phyloP scores from a whole-genome alignment of 2,797 vertebrate species.

The Lepus townsendii region DNA sequence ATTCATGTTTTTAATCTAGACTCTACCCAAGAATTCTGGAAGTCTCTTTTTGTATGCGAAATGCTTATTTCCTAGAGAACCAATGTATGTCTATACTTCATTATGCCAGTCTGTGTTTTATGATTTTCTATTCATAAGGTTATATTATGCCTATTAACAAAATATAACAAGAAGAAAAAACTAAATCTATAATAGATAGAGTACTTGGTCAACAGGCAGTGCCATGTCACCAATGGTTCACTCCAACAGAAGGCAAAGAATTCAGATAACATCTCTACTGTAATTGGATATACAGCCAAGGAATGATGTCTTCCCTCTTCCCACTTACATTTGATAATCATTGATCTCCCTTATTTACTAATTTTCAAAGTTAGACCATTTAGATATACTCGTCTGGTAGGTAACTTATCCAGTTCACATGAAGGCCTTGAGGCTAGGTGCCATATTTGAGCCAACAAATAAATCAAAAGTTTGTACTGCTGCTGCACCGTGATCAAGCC shows the following conservation, averaged over 20 bases:
- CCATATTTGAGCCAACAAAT: constrained; percentile 8
- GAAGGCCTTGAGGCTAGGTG: neutral
- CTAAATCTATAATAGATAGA: neutral
- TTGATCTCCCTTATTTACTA: constrained; percentile 8
- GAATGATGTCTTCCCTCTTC: neutral
- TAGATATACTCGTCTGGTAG: neutral
- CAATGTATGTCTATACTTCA: neutral
- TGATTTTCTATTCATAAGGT: neutral
- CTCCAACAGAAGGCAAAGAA: neutral
- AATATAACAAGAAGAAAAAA: neutral
- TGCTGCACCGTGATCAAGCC: neutral
- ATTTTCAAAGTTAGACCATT: constrained; percentile 29
- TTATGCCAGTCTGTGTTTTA: neutral
- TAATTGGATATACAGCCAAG: neutral
- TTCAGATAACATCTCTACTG: neutral
- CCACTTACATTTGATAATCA: constrained; percentile 6
- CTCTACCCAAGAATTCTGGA: neutral
- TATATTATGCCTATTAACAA: neutral
- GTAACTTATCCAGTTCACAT: neutral
- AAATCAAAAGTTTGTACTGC: neutral
- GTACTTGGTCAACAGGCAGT: neutral
- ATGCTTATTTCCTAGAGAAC: neutral
- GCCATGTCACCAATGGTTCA: neutral
- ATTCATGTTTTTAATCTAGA: neutral
- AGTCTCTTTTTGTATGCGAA: constrained; percentile 2